Conservation (phyloP, 1,140 invertebrate species). For the Anagrus nilaparvatae region DNA sequence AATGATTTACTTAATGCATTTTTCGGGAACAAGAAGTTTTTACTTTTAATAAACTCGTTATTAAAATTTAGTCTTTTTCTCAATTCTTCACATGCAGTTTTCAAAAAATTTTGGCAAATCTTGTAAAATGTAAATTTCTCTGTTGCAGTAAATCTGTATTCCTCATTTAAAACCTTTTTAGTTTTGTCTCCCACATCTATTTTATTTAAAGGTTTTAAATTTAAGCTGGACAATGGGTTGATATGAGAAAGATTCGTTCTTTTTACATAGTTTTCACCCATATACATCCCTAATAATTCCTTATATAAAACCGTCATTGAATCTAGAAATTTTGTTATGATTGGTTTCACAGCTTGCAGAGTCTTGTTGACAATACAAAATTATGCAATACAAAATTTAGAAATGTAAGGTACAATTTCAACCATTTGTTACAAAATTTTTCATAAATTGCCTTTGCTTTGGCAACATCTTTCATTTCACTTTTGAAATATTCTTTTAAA, state of each 20-base stretch:
- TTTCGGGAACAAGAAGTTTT: background rate
- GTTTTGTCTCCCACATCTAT: background rate
- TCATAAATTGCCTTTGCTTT: too few species aligned
- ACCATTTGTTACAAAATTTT: too few species aligned
- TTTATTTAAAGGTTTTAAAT: background rate
- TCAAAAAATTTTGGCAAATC: background rate
- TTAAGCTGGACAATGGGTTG: background rate
- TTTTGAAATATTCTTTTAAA: too few species aligned
- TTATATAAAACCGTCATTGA: background rate
- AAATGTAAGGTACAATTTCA: too few species aligned
- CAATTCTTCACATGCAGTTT: background rate
- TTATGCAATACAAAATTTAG: background rate
- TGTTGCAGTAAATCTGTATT: background rate
- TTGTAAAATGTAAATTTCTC: too few species aligned
- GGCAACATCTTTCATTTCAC: too few species aligned
- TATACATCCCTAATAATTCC: background rate
- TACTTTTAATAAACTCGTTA: background rate
- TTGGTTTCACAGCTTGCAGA: background rate
- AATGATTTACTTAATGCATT: background rate
- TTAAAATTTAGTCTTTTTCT: background rate
- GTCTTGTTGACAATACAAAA: background rate
- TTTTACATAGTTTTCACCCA: background rate
- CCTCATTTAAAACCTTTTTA: background rate
- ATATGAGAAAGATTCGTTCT: background rate
- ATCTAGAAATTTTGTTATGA: background rate